Evolutionary conservation across 2,888 invertebrate genomes (phyloP), one percentile per base, ranked within the genome.

Genomic region (Notocelia uddmanniana): DNA sequence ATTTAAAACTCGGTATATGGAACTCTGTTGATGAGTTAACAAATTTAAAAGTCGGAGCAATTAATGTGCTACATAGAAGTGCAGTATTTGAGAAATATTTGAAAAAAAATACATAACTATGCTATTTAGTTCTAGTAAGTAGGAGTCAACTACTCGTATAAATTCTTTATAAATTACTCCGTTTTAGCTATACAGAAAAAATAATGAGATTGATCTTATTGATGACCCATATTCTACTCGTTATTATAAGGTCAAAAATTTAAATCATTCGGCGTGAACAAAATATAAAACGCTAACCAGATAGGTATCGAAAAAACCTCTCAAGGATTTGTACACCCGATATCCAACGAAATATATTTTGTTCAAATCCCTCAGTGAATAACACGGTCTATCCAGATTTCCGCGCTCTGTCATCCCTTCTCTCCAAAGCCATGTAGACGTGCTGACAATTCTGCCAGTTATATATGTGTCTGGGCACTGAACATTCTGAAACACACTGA

Each of bases 321-420:
- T 67, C 52, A 67, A 62, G 68, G 67, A 71, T 71, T 72, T 72
- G 52, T 19, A 41, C 48, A 62, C 41, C 71, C 54, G 59, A 55
- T 71, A 67, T 71, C 66, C 71, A 71, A 60, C 54, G 45, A 67
- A 71, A 71, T 66, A 66, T 71, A 67, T 67, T 45, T 67, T 71
- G 59, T 59, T 60, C 31, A 67, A 71, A 71, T 71, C 71, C 70
- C 71, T 66, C 52, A 45, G 62, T 48, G 67, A 55, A 21, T 67
- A 67, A 69, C 52, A 67, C 75, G 68, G 69, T 73, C 73, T 73
- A 64, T 73, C 74, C 76, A 76, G 78, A 78, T 78, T 78, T 74
- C 73, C 67, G 50, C 68, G 74, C 66, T 19, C 68, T 69, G 76
- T 76, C 76, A 76, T 74, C 78, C 73, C 72, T 76, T 62, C 68